phyloP scores from a whole-genome alignment of 2,113 vertebrate species.

The Collichthys lucidus region DNA sequence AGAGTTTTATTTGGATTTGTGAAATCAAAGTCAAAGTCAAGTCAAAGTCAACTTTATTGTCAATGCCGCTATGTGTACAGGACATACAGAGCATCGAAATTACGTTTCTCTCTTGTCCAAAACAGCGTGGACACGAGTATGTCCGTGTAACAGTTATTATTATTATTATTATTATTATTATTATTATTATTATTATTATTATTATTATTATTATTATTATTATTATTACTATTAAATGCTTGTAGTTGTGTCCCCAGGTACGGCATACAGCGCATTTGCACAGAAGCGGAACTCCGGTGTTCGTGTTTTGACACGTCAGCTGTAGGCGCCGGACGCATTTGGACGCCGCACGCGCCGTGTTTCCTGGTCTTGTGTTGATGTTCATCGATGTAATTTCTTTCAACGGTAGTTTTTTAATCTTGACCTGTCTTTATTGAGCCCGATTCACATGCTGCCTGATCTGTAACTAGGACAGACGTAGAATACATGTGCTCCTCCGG shows the following conservation, averaged over 20 bases:
- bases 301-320: slow-evolving; percentile 83
- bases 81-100: too few species aligned
- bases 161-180: too few species aligned
- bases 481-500: neutral
- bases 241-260: fast-evolving
- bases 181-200: too few species aligned
- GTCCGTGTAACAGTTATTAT: neutral
- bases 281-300: slow-evolving; percentile 38
- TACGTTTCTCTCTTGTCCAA: too few species aligned
- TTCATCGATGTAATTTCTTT: slow-evolving; percentile 13
- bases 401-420: slow-evolving; percentile 23
- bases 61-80: too few species aligned
- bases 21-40: too few species aligned
- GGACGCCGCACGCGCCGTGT: slow-evolving; percentile 58
- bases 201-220: too few species aligned
- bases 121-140: too few species aligned
- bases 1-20: neutral
- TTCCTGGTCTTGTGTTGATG: slow-evolving; percentile 57
- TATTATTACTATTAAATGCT: too few species aligned
- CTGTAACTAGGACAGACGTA: neutral
- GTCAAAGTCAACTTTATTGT: too few species aligned
- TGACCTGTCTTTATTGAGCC: neutral
- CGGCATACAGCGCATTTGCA: neutral
- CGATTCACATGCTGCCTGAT: neutral
- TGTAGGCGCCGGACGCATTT: slow-evolving; percentile 74